Percentiles rank a stretch among this genome's conserved stretches.
Evolutionary conservation across 2,113 vertebrate genomes (phyloP).

Genomic region (Hiodon alosoides): DNA sequence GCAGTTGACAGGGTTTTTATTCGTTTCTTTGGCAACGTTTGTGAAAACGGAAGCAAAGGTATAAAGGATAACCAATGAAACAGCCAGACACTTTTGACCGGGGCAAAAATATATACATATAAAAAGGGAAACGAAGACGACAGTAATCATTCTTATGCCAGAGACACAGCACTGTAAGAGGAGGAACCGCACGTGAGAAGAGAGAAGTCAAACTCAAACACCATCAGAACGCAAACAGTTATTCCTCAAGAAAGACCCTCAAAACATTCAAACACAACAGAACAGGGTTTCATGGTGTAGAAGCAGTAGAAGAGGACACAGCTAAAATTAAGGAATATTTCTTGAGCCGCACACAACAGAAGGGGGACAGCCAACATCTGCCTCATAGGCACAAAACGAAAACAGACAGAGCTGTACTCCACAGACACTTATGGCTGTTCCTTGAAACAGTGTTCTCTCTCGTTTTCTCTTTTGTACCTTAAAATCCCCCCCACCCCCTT

Average conservation of each 20-base stretch:
- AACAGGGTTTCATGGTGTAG: constrained; percentile 25
- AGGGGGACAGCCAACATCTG: constrained; percentile 8
- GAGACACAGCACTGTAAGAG: constrained; percentile 53
- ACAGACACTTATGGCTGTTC: constrained; percentile 33
- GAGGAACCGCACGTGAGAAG: constrained; percentile 39
- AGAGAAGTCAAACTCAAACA: constrained; percentile 50
- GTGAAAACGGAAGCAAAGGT: constrained; percentile 55
- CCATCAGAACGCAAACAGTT: constrained; percentile 39
- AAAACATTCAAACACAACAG: constrained; percentile 55
- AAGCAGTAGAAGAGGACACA: constrained; percentile 30
- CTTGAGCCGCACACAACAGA: constrained; percentile 3
- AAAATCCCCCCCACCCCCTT: not conserved
- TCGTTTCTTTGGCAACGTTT: constrained; percentile 50
- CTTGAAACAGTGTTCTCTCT: constrained; percentile 67
- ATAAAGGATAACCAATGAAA: constrained; percentile 30
- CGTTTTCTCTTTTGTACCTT: constrained; percentile 33
- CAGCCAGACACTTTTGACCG: constrained; percentile 6
- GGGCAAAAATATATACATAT: not conserved
- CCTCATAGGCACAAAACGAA: constrained; percentile 37
- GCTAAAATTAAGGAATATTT: constrained; percentile 5
- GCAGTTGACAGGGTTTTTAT: constrained; percentile 3
- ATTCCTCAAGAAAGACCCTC: constrained; percentile 54
- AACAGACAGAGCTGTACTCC: constrained; percentile 31
- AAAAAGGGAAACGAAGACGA: constrained; percentile 25
- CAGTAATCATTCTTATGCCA: constrained; percentile 35